phyloP scores from a whole-genome alignment of 2,797 vertebrate species.

The Pagetopsis macropterus region DNA sequence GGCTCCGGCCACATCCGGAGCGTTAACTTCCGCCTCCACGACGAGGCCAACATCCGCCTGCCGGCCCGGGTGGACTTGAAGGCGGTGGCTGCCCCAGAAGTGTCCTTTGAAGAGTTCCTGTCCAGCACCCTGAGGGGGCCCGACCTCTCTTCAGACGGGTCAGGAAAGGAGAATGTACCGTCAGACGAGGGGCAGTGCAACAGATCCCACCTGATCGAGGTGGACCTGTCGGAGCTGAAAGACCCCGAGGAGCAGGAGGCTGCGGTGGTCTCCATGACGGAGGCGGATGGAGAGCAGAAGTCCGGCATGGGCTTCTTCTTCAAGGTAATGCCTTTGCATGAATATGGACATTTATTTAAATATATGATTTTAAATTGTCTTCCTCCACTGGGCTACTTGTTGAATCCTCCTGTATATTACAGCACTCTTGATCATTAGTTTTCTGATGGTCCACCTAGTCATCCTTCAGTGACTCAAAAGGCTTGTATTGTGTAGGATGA shows the following conservation, averaged over 20 bases:
- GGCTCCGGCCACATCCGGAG: conserved; percentile 75
- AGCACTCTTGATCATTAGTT: neutral
- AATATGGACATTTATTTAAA: neutral
- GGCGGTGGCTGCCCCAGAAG: conserved; percentile 51
- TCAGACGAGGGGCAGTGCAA: conserved; percentile 84
- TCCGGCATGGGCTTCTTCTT: conserved; percentile 96
- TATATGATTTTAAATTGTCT: neutral
- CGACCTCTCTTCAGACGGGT: conserved; percentile 75
- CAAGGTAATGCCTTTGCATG: conserved; percentile 84
- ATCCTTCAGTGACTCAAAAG: neutral
- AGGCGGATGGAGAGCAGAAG: conserved; percentile 90
- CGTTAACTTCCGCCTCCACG: conserved; percentile 84
- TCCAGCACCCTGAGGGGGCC: conserved; percentile 69
- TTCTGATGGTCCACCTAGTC: neutral
- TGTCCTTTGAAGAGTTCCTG: conserved; percentile 77
- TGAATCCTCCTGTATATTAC: no score
- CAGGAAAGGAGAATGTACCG: conserved; percentile 79
- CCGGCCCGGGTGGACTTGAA: conserved; percentile 75
- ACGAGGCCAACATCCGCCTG: conserved; percentile 88
- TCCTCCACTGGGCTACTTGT: no score
- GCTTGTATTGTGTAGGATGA: conserved; percentile 76
- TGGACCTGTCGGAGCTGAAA: conserved; percentile 91
- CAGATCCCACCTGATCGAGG: conserved; percentile 92
- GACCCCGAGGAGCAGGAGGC: conserved; percentile 83
- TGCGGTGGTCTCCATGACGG: conserved; percentile 55